These are phyloP conservation scores for Epinotia ramella DNA, from an alignment of 2,888 invertebrate species.

Conservation along the genomic window DNA sequence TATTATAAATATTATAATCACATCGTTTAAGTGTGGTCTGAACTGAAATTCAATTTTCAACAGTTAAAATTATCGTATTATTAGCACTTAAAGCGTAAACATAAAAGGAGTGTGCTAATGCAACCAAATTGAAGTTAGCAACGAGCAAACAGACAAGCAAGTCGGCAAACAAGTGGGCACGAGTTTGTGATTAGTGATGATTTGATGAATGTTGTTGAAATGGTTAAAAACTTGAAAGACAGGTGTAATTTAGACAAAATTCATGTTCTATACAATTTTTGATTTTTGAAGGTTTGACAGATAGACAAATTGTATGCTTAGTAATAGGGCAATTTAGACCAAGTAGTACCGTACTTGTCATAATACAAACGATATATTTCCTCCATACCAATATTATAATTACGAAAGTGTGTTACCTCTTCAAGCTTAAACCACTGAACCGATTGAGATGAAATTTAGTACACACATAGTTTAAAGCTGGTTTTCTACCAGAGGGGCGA, in stretches of 20 bases:
- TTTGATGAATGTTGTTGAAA: constrained; percentile 33
- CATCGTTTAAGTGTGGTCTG: constrained; percentile 57
- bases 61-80: constrained; percentile 48
- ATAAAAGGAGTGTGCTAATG: constrained; percentile 61
- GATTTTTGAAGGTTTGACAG: too few species aligned
- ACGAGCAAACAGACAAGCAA: constrained; percentile 58
- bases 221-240: background rate
- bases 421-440: too few species aligned
- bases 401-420: too few species aligned
- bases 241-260: background rate
- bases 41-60: constrained; percentile 58
- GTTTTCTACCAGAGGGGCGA: too few species aligned
- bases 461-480: too few species aligned
- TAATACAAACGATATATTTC: too few species aligned
- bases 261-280: too few species aligned
- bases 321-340: too few species aligned
- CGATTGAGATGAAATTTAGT: too few species aligned
- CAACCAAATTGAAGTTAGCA: constrained; percentile 71
- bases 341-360: too few species aligned
- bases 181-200: constrained; percentile 41
- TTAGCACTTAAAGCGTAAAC: constrained; percentile 49
- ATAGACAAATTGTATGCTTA: too few species aligned
- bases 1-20: constrained; percentile 2
- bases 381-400: too few species aligned
- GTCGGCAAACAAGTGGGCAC: constrained; percentile 36